phyloP scores from a whole-genome alignment of 1,140 invertebrate species.

The Drosophila sulfurigaster region DNA sequence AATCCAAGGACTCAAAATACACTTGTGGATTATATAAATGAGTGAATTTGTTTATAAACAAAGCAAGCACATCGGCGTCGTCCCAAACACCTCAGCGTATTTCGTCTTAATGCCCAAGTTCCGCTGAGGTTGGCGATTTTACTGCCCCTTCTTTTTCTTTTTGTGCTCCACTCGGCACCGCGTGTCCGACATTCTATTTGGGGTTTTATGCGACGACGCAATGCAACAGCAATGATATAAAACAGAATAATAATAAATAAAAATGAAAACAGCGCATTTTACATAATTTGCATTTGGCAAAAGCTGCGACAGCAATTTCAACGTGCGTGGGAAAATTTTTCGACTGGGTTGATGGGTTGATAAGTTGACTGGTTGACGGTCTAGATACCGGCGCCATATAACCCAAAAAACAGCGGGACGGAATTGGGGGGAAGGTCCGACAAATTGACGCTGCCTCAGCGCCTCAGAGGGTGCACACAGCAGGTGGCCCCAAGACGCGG shows the following conservation, averaged over 20 bases:
- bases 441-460: conserved; percentile 27
- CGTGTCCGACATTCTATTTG: conserved; percentile 45
- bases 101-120: conserved; percentile 2
- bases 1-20: background rate
- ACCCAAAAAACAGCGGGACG: conserved; percentile 13
- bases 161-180: background rate
- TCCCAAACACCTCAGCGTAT: conserved; percentile 52
- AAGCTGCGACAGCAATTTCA: conserved; percentile 54
- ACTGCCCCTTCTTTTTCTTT: background rate
- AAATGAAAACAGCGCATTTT: conserved; percentile 68
- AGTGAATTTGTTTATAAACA: conserved; percentile 74
- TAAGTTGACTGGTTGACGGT: conserved; percentile 26
- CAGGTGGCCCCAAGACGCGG: conserved; percentile 30
- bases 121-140: conserved; percentile 57
- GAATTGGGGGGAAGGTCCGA: conserved; percentile 16
- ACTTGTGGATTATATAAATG: conserved; percentile 54
- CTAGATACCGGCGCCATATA: conserved; percentile 66
- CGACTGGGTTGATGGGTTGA: conserved; percentile 33
- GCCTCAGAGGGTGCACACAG: conserved; percentile 44
- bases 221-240: conserved; percentile 18
- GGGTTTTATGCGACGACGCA: conserved; percentile 43
- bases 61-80: conserved; percentile 21
- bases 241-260: conserved; percentile 23
- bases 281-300: conserved; percentile 68
- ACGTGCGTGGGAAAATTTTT: conserved; percentile 76